A percentile compares a stretch with the other conserved stretches of the same genome.
These are phyloP conservation scores for Microctonus aethiopoides DNA, from an alignment of 2,888 invertebrate species.

Conservation along the genomic window DNA sequence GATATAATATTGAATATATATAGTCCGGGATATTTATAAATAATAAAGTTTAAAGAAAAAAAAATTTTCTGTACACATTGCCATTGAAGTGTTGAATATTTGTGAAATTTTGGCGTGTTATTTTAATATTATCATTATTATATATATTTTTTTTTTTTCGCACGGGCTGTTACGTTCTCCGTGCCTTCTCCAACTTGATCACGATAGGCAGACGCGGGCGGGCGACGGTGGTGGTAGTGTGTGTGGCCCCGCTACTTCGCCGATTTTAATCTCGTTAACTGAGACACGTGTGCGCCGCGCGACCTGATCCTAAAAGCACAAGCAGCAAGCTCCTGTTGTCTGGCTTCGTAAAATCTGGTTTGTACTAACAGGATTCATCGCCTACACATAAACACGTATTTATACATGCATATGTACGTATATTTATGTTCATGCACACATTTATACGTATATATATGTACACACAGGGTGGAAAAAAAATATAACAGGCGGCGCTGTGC, in stretches of 20 bases:
- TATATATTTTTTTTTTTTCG: background rate
- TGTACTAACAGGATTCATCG: constrained; percentile 79
- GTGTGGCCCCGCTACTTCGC: background rate
- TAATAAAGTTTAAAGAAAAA: too few relatives aligned
- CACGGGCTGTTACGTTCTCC: constrained; percentile 71
- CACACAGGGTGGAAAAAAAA: background rate
- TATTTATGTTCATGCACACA: too few relatives aligned
- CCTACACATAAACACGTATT: constrained; percentile 56
- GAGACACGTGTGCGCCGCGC: constrained; percentile 71
- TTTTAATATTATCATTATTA: background rate
- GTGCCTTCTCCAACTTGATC: constrained; percentile 71
- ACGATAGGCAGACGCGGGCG: constrained; percentile 66
- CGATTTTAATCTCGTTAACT: constrained; percentile 78
- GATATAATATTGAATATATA: too few relatives aligned
- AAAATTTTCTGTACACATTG: background rate
- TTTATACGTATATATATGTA: background rate
- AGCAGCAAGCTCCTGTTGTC: constrained; percentile 58
- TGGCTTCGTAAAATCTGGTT: constrained; percentile 83
- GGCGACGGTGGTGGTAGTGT: constrained; percentile 6
- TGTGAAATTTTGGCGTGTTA: background rate
- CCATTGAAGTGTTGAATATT: background rate
- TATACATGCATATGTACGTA: background rate
- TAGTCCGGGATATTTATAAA: too few relatives aligned
- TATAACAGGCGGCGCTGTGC: background rate
- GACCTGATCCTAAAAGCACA: constrained; percentile 15